Evolutionary conservation across 2,888 invertebrate genomes (phyloP).

Genomic region (Oasisia sp.): DNA sequence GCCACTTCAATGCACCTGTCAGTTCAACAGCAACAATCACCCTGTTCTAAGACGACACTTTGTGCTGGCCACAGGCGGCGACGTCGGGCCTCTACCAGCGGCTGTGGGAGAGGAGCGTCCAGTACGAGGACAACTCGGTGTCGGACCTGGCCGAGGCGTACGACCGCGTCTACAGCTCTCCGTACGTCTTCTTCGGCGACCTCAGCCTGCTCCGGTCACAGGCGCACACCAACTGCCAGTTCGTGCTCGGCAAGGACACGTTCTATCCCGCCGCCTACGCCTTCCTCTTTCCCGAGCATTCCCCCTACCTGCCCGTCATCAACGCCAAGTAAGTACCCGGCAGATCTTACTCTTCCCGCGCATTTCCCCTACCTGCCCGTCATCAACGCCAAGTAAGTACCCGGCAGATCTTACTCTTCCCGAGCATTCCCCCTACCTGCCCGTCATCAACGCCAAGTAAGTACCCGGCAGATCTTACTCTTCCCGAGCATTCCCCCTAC

Average conservation of each 20-base stretch:
- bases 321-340: not conserved
- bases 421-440: no score
- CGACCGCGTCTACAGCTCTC: not conserved
- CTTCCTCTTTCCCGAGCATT: not conserved
- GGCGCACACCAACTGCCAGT: constrained; percentile 3
- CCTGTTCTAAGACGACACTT: not conserved
- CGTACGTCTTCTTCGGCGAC: constrained; percentile 19
- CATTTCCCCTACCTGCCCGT: no score
- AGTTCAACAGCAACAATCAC: no score
- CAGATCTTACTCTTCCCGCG: no score
- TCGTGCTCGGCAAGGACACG: not conserved
- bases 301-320: not conserved
- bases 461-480: no score
- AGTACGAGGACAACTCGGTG: constrained; percentile 20
- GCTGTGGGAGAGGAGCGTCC: constrained; percentile 19
- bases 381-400: no score
- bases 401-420: no score
- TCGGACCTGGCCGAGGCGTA: not conserved
- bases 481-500: no score
- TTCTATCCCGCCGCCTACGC: constrained; percentile 13
- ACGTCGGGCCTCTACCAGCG: not conserved
- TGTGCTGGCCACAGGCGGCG: not conserved
- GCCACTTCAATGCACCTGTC: not conserved
- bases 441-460: no score
- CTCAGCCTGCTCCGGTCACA: not conserved